Base-by-base conservation (phyloP, 2,888 invertebrate genomes). In the Eurois occulta region DNA sequence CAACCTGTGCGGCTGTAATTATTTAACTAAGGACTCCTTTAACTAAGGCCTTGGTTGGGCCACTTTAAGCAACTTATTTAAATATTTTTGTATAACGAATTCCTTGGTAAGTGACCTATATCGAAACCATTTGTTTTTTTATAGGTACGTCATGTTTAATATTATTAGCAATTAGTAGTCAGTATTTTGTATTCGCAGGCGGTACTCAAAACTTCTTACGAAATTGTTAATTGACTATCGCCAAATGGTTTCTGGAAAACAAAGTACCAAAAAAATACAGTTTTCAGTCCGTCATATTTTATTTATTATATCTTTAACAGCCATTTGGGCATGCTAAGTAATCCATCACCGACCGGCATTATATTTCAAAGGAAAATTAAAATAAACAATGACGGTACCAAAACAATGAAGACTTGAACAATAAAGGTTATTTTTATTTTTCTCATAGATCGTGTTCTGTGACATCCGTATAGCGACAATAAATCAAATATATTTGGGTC, bases 401-500 rank as follows among this genome's bases (percentile, higher is more conserved):
- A 77, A 80, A 78, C 73, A 74, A 77, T 75, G 71, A 71, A 68
- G n/a, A 75, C 52, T 52, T 32, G 32, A 74, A 82, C 85, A 82
- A 84, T 78, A 78, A 81, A 60, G 60, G 48, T 78, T 84, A 82
- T 82, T 81, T 84, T 80, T 83, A 81, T 84, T 80, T 80, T 83
- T 72, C 75, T 46, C 67, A 72, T 72, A 79, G 77, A 87, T 75
- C 72, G 75, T 79, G 72, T 86, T 83, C 81, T 86, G 79, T 87
- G 79, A 76, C 84, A 77, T 77, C 55, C 43, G 38, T 73, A 55
- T 58, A 74, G 67, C 66, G 38, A 70, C 73, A 62, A 87, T 88
- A 83, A 85, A 86, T 88, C 83, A 88, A 85, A 85, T 81, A 84
- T 86, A 87, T 88, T 80, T 86, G 71, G 87, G 76, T 18, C 81